Percentiles rank a stretch among this genome's conserved stretches.
These are phyloP conservation scores for Hirundo rustica DNA, from an alignment of 2,797 vertebrate genomes.

Conservation along the genomic window DNA sequence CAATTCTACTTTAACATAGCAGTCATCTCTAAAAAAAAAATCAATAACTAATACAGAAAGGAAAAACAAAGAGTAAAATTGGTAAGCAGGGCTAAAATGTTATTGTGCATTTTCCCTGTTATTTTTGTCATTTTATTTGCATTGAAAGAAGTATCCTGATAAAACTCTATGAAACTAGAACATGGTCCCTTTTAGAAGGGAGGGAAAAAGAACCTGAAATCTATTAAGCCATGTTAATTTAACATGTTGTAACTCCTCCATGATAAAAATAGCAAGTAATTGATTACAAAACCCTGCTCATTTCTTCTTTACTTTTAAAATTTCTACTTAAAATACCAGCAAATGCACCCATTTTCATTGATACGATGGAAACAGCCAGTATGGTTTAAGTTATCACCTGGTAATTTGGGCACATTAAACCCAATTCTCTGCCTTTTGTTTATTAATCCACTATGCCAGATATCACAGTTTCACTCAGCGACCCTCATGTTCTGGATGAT, in stretches of 20 bases:
- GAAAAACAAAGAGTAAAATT: neutral
- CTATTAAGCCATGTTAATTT: conserved; percentile 1
- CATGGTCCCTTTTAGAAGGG: neutral
- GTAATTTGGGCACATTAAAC: conserved; percentile 59
- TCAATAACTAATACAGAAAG: neutral
- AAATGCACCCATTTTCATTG: neutral
- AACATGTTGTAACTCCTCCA: neutral
- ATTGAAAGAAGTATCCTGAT: neutral
- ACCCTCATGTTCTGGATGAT: conserved; percentile 44
- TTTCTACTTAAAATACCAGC: neutral
- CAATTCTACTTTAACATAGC: neutral
- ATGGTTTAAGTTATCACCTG: conserved; percentile 53
- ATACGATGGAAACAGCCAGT: neutral
- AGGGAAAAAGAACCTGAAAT: neutral
- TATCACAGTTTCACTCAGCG: conserved; percentile 51
- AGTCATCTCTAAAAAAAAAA: neutral
- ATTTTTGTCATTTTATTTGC: neutral
- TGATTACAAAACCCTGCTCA: conserved; percentile 20
- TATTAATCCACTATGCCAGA: conserved; percentile 50
- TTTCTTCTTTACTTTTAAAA: conserved; percentile 2
- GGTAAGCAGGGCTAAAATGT: neutral
- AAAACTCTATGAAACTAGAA: neutral
- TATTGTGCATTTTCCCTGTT: neutral
- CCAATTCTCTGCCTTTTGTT: conserved; percentile 58
- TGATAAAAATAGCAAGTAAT: conserved; percentile 22